phyloP scores from a whole-genome alignment of 1,140 invertebrate genomes.

The Drosophila novamexicana region DNA sequence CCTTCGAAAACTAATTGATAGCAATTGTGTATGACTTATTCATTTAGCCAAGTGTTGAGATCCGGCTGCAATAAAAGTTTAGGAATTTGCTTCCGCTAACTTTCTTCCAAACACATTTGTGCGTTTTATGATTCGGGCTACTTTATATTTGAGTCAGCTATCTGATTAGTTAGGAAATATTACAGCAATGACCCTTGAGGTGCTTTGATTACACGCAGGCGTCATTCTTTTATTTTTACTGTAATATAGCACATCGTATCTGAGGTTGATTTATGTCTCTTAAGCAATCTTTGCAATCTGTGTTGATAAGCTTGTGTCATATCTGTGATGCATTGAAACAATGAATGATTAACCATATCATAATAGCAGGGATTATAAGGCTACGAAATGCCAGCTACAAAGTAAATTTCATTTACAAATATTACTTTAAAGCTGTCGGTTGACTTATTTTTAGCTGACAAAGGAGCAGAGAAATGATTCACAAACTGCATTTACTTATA shows the following conservation, averaged over 20 bases:
- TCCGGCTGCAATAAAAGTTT: too few relatives aligned
- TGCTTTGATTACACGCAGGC: not conserved
- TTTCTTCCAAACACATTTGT: not conserved
- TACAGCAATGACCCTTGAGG: not conserved
- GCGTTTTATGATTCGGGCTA: not conserved
- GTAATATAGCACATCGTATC: constrained; percentile 19
- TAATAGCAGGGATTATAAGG: not conserved
- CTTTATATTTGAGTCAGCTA: not conserved
- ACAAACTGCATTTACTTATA: not conserved
- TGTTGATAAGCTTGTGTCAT: not conserved
- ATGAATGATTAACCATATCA: not conserved
- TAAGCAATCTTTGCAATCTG: not conserved
- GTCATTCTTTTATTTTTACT: constrained; percentile 5
- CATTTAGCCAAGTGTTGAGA: not conserved
- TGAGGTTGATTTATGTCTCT: constrained; percentile 2
- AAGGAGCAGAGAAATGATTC: not conserved
- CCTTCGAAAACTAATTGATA: constrained; percentile 2
- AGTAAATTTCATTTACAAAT: too few relatives aligned
- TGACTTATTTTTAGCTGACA: too few relatives aligned
- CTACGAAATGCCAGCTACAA: not conserved
- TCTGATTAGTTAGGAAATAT: constrained; percentile 13
- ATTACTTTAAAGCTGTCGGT: too few relatives aligned
- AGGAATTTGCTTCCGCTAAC: not conserved
- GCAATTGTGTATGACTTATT: not conserved
- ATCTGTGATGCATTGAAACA: constrained; percentile 1